Evolutionary conservation across 2,797 vertebrate species (phyloP), one percentile per base, ranked within the genome.

Genomic region (Peromyscus melanophrys): DNA sequence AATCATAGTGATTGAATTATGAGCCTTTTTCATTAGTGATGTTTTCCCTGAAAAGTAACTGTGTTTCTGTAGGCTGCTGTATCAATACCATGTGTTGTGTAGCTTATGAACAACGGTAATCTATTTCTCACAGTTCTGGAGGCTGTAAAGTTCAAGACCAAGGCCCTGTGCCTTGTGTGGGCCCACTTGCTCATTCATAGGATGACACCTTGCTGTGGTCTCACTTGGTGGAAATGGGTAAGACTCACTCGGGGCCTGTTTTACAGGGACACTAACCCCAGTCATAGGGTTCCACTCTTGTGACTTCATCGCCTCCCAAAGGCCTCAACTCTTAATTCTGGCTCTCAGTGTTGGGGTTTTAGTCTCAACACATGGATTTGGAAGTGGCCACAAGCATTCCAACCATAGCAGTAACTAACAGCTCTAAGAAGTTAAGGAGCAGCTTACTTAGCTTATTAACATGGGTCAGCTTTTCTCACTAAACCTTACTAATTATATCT

Each of bases 401-500:
- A 61, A n/a, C 23, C 13, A 67, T 59, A 92, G 34, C 40, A 83
- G 9, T 69, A 76, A 92, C 6, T 61, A 85, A 92, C 8, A 81
- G 8, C 34, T 86, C 10, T 89, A 31, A 57, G 75, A 95, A 23
- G 7, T 49, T 92, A 34, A 52, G 34, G 23, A 73, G 21, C 49
- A 57, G 3, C 27, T 65, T 52, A 67, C 61, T 21, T 43, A 69
- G 1, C 43, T 34, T 90, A 52, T 46, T 92, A 85, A 61, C 59
- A 55, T 82, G n/a, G 43, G 31, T 59, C 21, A n/a, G 46, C 52
- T 88, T 95, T 82, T 75, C 7, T 81, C 34, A 77, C 75, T 52
- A 92, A 80, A 92, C 25, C 59, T 95, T 91, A 86, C 55, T 94
- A 89, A 77, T 89, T 77, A 49, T 86, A 43, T 89, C 43, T 91